Conservation (phyloP, 2,888 invertebrate genomes). For the Limnephilus rhombicus region DNA sequence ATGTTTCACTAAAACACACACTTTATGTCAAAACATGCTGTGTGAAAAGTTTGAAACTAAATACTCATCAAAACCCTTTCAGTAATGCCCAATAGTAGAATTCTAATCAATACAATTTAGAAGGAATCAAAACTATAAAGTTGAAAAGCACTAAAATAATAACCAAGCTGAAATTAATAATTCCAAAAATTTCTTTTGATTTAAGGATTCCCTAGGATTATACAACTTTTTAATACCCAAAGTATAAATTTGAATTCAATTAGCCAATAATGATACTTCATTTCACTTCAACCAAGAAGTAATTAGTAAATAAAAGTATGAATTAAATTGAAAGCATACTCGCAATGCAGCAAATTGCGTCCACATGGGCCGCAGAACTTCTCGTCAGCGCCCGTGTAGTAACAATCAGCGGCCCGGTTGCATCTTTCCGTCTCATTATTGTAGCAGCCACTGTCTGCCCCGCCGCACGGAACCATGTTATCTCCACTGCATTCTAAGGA, state of each 20-base stretch:
- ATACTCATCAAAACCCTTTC: neutral
- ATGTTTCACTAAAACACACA: too few species aligned
- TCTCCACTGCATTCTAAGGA: conserved; percentile 61
- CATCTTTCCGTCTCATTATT: conserved; percentile 61
- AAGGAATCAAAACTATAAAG: too few species aligned
- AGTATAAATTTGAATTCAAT: neutral
- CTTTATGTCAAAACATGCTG: too few species aligned
- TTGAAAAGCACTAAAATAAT: too few species aligned
- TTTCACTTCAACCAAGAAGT: neutral
- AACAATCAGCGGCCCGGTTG: conserved; percentile 59
- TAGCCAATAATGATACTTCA: neutral
- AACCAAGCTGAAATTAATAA: too few species aligned
- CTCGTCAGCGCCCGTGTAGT: conserved; percentile 57
- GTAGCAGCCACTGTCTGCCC: conserved; percentile 57
- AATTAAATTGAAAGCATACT: conserved; percentile 49
- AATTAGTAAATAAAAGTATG: neutral
- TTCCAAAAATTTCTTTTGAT: too few species aligned
- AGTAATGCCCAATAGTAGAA: too few species aligned
- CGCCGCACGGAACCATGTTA: conserved; percentile 63
- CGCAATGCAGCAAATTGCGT: conserved; percentile 61
- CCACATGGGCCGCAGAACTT: conserved; percentile 61
- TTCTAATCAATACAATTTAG: too few species aligned
- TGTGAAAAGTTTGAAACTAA: neutral
- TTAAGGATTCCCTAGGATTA: too few species aligned
- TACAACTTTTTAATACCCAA: too few species aligned